Evolutionary conservation across 2,797 vertebrate genomes (phyloP).

Genomic region (Catamblyrhynchus diadema): DNA sequence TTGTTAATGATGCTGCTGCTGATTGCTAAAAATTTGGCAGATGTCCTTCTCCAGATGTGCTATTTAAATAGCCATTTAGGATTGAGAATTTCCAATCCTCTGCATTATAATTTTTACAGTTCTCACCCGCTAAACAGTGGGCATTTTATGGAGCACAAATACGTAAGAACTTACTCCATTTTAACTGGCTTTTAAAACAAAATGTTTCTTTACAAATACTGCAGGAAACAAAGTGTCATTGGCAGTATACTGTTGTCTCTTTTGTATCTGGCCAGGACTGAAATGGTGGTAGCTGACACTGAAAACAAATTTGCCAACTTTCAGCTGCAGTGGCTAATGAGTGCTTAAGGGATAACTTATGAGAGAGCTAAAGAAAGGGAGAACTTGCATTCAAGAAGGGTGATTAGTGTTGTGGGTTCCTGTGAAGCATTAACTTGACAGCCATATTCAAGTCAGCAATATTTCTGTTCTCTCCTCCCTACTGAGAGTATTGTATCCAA

Average conservation of each 20-base stretch:
- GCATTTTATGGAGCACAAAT: background rate
- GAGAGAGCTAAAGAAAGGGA: constrained; percentile 19
- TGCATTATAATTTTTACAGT: background rate
- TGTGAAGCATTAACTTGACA: constrained; percentile 27
- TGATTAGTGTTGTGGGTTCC: background rate
- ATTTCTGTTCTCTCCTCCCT: constrained; percentile 23
- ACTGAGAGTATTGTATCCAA: constrained; percentile 27
- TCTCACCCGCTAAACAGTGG: background rate
- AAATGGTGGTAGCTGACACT: background rate
- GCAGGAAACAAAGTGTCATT: background rate
- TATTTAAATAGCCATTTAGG: constrained; percentile 2
- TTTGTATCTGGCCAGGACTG: background rate
- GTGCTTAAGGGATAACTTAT: background rate
- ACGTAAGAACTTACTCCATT: background rate
- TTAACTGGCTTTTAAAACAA: background rate
- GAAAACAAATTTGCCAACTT: constrained; percentile 26
- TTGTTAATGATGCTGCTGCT: background rate
- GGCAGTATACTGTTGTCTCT: background rate
- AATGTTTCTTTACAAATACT: background rate
- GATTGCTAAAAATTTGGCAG: constrained; percentile 19
- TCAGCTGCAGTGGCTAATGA: constrained; percentile 3
- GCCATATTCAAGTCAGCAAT: background rate
- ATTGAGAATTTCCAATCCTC: background rate
- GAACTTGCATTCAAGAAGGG: constrained; percentile 16
- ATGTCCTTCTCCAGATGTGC: constrained; percentile 24